Evolutionary conservation across 1,140 invertebrate species (phyloP).

Genomic region (Drosophila mauritiana): DNA sequence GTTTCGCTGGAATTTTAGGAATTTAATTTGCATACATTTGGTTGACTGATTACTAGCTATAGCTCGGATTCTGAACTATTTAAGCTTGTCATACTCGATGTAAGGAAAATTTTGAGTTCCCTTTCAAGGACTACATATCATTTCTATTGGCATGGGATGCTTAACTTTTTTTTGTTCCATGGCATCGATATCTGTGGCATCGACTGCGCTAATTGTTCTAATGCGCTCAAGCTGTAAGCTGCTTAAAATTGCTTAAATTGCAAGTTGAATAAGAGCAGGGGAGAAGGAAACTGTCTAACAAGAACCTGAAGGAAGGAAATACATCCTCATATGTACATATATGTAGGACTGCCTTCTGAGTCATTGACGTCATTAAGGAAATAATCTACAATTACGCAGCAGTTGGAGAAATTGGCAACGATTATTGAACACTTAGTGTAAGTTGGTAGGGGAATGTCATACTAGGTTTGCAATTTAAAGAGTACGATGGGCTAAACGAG

Average conservation of each 20-base stretch:
- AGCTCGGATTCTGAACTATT: conserved; percentile 7
- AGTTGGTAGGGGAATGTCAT: no score
- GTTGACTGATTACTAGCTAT: conserved; percentile 15
- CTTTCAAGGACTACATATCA: background rate
- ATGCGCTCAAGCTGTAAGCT: conserved; percentile 70
- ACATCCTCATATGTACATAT: background rate
- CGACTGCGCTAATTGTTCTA: conserved; percentile 67
- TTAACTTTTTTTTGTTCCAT: conserved; percentile 25
- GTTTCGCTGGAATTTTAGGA: conserved; percentile 12
- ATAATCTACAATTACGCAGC: conserved; percentile 9
- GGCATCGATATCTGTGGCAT: conserved; percentile 35
- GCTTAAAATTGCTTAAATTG: conserved; percentile 58
- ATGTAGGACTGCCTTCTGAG: conserved; percentile 14
- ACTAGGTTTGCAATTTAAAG: background rate
- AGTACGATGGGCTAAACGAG: no score
- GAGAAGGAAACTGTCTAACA: conserved; percentile 3
- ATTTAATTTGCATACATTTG: conserved; percentile 35
- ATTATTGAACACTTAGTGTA: no score
- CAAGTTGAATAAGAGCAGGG: conserved; percentile 2
- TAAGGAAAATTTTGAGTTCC: background rate
- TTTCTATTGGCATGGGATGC: conserved; percentile 14
- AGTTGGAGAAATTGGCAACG: background rate
- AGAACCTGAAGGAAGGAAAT: background rate
- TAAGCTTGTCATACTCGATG: background rate
- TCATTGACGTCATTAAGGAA: background rate